Evolutionary conservation across 2,797 vertebrate species (phyloP), one percentile per base, ranked within the genome.

Genomic region (Hylomyscus alleni): DNA sequence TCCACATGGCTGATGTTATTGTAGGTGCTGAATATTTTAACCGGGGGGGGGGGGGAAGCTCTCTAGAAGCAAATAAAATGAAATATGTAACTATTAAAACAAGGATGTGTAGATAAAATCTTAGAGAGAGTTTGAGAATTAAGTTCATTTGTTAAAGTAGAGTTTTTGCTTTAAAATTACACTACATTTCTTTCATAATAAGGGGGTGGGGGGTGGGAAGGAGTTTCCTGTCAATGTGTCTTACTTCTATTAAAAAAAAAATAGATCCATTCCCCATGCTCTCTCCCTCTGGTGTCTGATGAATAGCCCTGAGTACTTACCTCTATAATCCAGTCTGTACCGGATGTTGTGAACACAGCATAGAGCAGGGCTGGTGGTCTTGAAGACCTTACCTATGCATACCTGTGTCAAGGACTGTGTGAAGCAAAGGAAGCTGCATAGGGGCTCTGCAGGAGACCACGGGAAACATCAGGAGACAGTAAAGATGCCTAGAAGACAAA

Each of bases 181-280:
- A 67, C 83, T 85, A 22, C 2, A 86, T 81, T 84, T 94, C 37
- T 86, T 96, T 93, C 40, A 69, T 75, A 72, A 89, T 56, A 24
- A 34, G 12, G 37, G 37, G 20, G 65, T 62, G n/a, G 13, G 34
- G 8, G 10, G 20, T 9, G 9, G 6, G 17, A 2, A 19, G 2
- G 40, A 56, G 40, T 82, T 31, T 65, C 7, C 3, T 40, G 82
- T 44, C 37, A 90, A 40, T 37, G 24, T 62, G 19, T 56, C 83
- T 95, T 94, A 62, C 8, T 91, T 67, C 14, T 78, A n/a, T 22
- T 22, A 58, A 47, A 75, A 47, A 22, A 86, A 96, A 87, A 78
- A 6, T 11, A 34, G 47, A 56, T 80, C 31, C 3, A 83, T 75
- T 80, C 56, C 14, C 34, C 50, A 26, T 26, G 14, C 29, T 89